These are phyloP conservation scores for Entomobrya proxima DNA, from an alignment of 2,888 invertebrate genomes.

Conservation along the genomic window DNA sequence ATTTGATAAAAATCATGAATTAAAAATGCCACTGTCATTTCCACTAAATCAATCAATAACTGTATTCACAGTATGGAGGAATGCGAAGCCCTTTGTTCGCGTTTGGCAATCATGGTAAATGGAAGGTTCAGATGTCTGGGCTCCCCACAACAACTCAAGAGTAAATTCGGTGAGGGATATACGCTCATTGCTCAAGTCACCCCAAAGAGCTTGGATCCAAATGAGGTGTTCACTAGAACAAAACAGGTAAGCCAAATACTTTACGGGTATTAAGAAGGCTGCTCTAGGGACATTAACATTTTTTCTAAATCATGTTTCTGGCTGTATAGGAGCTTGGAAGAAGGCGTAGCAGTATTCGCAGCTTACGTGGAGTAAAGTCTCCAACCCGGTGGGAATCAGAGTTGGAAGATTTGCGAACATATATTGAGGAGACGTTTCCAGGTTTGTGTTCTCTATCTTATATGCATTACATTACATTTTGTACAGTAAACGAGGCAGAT, in stretches of 20 bases:
- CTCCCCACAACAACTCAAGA: constrained; percentile 86
- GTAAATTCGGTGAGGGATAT: constrained; percentile 84
- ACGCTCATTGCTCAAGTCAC: constrained; percentile 79
- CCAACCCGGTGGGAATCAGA: constrained; percentile 73
- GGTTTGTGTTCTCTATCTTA: constrained; percentile 37
- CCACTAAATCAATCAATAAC: background rate
- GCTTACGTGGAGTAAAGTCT: constrained; percentile 51
- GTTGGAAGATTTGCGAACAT: constrained; percentile 72
- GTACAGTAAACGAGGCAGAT: background rate
- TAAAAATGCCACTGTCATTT: no score
- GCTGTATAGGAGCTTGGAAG: constrained; percentile 76
- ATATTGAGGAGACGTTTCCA: constrained; percentile 73
- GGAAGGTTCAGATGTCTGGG: constrained; percentile 86
- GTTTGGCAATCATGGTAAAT: constrained; percentile 89
- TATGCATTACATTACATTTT: background rate
- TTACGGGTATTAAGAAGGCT: background rate
- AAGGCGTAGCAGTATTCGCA: constrained; percentile 63
- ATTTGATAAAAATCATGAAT: constrained; percentile 72
- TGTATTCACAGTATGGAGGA: constrained; percentile 84
- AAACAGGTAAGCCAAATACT: constrained; percentile 35
- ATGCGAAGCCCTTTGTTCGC: constrained; percentile 88
- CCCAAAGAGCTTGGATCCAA: constrained; percentile 45
- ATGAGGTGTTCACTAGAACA: constrained; percentile 62
- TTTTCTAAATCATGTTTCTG: no score
- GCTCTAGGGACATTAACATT: no score